Percentiles rank a stretch among this genome's conserved stretches.
Conservation (phyloP, 2,888 invertebrate species). For the Hirudinaria manillensis region DNA sequence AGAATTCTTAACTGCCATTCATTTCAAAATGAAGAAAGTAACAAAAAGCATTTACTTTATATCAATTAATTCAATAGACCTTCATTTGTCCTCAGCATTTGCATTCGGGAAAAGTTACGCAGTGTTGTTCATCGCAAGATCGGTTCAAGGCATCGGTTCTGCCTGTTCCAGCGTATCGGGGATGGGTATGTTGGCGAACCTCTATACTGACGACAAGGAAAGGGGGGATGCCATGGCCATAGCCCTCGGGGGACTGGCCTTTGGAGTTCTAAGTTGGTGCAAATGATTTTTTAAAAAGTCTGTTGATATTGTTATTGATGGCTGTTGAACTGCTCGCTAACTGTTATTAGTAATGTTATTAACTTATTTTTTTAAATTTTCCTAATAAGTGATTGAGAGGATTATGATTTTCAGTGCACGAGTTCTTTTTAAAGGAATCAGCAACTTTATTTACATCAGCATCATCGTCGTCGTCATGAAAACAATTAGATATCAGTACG, state of each 20-base stretch:
- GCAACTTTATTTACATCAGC: too few species aligned
- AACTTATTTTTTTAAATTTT: too few species aligned
- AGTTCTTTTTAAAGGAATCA: too few species aligned
- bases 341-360: background rate
- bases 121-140: conserved; percentile 86
- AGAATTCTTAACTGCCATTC: too few species aligned
- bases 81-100: conserved; percentile 66
- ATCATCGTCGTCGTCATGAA: too few species aligned
- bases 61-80: background rate
- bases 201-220: conserved; percentile 94
- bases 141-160: conserved; percentile 94
- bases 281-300: background rate
- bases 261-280: conserved; percentile 71
- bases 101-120: conserved; percentile 92
- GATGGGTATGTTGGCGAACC: conserved; percentile 98
- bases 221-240: conserved; percentile 98
- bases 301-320: background rate
- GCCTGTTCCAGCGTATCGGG: conserved; percentile 97
- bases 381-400: too few species aligned
- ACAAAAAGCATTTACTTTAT: too few species aligned
- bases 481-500: too few species aligned
- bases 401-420: too few species aligned
- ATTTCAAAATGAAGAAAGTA: too few species aligned
- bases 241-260: conserved; percentile 87
- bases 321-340: background rate